A percentile compares a stretch with the other conserved stretches of the same genome.
phyloP scores from a whole-genome alignment of 2,797 vertebrate species.

The Hyperoplus immaculatus region DNA sequence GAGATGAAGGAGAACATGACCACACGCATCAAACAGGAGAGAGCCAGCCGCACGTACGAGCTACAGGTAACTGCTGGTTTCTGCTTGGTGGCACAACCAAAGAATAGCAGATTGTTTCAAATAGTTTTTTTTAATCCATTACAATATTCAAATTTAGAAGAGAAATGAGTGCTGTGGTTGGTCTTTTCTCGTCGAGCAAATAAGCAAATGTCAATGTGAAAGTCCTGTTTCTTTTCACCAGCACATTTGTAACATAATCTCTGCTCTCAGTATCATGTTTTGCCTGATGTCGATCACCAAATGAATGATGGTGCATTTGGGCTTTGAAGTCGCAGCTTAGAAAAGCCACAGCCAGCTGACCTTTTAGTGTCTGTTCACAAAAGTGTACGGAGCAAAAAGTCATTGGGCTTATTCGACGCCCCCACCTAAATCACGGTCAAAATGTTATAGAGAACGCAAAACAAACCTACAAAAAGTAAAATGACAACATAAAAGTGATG shows the following conservation, averaged over 20 bases:
- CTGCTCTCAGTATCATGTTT: not conserved
- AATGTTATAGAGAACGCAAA: too few species aligned
- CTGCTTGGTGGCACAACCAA: not conserved
- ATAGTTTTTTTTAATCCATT: not conserved
- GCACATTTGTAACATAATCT: not conserved
- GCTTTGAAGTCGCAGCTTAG: not conserved
- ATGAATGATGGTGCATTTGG: not conserved
- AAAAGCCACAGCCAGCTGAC: not conserved
- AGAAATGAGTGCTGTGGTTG: not conserved
- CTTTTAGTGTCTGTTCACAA: slow-evolving; percentile 16
- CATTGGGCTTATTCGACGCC: too few species aligned
- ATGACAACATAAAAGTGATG: too few species aligned
- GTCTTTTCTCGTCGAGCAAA: not conserved
- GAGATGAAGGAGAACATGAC: slow-evolving; percentile 94
- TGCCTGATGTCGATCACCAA: not conserved
- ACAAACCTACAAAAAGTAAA: too few species aligned
- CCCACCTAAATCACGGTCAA: too few species aligned
- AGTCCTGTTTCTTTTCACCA: not conserved
- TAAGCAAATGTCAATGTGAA: not conserved
- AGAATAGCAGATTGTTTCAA: too few species aligned
- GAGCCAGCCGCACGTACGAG: slow-evolving; percentile 93
- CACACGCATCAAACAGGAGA: slow-evolving; percentile 95
- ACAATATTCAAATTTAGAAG: not conserved
- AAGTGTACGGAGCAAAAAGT: not conserved
- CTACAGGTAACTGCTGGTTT: slow-evolving; percentile 87